These are phyloP conservation scores for Eulemur mongoz DNA, from an alignment of 2,797 vertebrate species.

Conservation along the genomic window DNA sequence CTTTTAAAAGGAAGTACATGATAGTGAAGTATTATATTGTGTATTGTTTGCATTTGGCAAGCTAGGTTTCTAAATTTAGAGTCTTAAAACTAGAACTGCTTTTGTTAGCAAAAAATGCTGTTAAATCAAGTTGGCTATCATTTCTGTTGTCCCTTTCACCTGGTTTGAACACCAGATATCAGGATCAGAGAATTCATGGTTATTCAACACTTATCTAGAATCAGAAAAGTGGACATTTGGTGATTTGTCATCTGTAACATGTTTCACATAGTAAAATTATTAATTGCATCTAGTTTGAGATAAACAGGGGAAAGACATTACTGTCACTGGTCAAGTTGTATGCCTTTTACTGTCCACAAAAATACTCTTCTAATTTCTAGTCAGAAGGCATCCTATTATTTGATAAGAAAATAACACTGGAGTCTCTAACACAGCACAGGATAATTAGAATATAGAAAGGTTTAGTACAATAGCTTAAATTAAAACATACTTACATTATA, in stretches of 20 bases:
- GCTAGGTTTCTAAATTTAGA: conserved; percentile 2
- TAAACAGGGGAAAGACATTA: background rate
- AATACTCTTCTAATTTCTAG: conserved; percentile 23
- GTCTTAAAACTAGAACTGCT: conserved; percentile 36
- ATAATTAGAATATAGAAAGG: background rate
- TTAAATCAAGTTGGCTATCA: background rate
- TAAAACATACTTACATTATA: background rate
- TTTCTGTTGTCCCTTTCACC: conserved; percentile 26
- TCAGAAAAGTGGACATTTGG: conserved; percentile 36
- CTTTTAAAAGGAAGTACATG: background rate
- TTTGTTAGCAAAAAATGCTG: conserved; percentile 19
- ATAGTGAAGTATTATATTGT: conserved; percentile 12
- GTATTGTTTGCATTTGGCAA: background rate
- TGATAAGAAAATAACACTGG: conserved; percentile 38
- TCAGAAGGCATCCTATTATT: conserved; percentile 10
- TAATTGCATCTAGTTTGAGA: background rate
- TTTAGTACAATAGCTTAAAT: background rate
- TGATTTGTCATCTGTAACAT: background rate
- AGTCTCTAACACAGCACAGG: background rate
- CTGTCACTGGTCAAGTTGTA: background rate
- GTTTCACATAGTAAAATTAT: conserved; percentile 14
- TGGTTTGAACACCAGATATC: background rate
- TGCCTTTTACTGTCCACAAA: background rate
- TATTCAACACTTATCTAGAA: background rate
- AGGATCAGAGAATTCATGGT: background rate